Base-by-base conservation (phyloP, 2,113 vertebrate species). In the Blennius ocellaris region DNA sequence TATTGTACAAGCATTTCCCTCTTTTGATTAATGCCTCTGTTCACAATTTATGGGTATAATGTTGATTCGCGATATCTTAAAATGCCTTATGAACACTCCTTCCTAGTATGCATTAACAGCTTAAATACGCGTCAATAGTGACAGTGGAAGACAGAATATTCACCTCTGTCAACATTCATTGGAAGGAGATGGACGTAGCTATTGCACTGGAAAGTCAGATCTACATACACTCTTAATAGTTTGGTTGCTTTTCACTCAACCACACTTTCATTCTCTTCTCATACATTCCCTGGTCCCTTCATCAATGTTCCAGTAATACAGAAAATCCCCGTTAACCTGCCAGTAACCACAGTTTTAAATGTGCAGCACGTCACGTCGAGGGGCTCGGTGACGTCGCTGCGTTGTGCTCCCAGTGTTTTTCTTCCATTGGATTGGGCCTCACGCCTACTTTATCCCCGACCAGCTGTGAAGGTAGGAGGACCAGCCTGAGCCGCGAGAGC, bases 391-490 rank as follows among this genome's bases (percentile, higher is more conserved):
- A 78, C 16, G 15, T 64, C 8, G 36, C 6, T 45, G 39, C 40
- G 5, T 5, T 69, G 52, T 73, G 37, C 63, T 64, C 38, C 40
- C n/a, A 11, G 53, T 72, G 14, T 64, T 54, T 68, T 45, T 67
- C 50, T 4, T 12, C 21, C 4, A 21, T 11, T 48, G 57, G 58
- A 9, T 40, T 43, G 38, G 53, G 53, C 5, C n/a, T 39, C 8
- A 41, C 7, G 65, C 92, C 92, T 90, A 99, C 90, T 95, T 94
- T 84, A 99, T 96, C 81, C 98, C 98, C 3, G 98, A 98, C 98
- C 98, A 99, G 86, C 97, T 99, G 90, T 99, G 98, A n/a, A 99
- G 94, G 61, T 99, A 99, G 0, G 98, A 99, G 15, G 95, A 89
- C 98, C 98, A 99, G 37, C 97, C 97, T 4, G 96, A 95, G 7